Evolutionary conservation across 2,888 invertebrate species (phyloP), one percentile per base, ranked within the genome.

Genomic region (Lathronympha strigana): DNA sequence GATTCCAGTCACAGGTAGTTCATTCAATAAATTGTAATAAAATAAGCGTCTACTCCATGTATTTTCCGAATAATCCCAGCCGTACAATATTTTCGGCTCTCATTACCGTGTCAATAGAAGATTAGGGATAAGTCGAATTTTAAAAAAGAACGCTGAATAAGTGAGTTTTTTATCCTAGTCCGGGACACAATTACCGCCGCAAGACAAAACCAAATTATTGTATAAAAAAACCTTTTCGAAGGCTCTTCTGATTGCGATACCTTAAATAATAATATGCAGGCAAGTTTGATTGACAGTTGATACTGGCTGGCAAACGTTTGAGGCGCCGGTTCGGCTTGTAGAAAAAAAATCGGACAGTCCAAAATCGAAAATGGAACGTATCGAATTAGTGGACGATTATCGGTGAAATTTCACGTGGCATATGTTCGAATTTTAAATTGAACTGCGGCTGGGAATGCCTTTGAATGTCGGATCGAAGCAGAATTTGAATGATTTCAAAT

Each of bases 101-200:
- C 88, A 92, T 92, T 92, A 92, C 91, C 78, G 80, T 90, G 92
- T 92, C 92, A 92, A 92, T 92, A 87, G 82, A 81, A 92, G 90
- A 92, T 92, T 91, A 91, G 88, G 91, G 91, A 90, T 91, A 89
- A 90, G 82, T 83, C 87, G 83, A 87, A 87, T 84, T 88, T 77
- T 74, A 74, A 77, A 83, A 79, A 84, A 82, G 80, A 82, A 80
- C 72, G 60, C 74, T 74, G 74, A 76, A 84, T 87, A 84, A 82
- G 81, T 78, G 76, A 76, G 77, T 85, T 88, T 88, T 88, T 89
- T 85, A 79, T 73, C 80, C 80, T 83, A 83, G 80, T 76, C 72
- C 74, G 73, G 77, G 79, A 80, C 76, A 76, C 81, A 83, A 87
- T 85, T 84, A 84, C 81, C 68, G 87, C 89, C 89, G 80, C 87